Conservation (phyloP, 2,797 vertebrate species). For the Alfaro cultratus region DNA sequence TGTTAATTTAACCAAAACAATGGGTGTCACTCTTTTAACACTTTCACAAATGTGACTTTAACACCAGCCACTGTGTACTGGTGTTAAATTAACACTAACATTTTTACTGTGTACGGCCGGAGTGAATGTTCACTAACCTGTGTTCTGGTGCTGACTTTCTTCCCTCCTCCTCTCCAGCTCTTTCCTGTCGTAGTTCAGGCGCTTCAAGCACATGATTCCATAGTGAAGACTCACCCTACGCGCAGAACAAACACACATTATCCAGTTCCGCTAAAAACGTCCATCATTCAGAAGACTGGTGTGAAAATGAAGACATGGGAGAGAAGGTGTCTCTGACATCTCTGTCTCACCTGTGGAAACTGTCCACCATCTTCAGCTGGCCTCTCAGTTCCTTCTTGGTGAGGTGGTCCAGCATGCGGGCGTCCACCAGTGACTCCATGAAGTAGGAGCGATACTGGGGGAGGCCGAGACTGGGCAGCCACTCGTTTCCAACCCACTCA, state of each 20-base stretch:
- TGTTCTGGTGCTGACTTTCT: conserved; percentile 91
- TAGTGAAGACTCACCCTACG: conserved; percentile 97
- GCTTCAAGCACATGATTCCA: conserved; percentile 96
- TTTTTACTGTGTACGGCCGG: no score
- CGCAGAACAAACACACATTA: conserved; percentile 8
- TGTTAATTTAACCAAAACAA: no score
- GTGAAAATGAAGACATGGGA: not conserved
- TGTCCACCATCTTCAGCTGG: conserved; percentile 99
- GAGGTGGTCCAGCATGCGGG: conserved; percentile 96
- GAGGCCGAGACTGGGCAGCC: conserved; percentile 96
- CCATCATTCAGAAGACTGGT: not conserved
- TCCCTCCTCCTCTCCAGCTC: conserved; percentile 94
- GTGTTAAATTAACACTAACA: no score
- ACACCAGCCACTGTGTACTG: no score
- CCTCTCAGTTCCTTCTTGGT: conserved; percentile 98
- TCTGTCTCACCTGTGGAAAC: conserved; percentile 90
- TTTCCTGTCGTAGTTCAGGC: conserved; percentile 95
- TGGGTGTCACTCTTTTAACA: no score
- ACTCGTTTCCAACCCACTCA: conserved; percentile 98
- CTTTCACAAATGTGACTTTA: no score
- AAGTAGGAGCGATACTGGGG: conserved; percentile 98
- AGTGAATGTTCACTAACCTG: conserved; percentile 75
- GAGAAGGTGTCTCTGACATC: not conserved
- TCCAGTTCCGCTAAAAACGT: not conserved
- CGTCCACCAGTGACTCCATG: conserved; percentile 98